phyloP scores from a whole-genome alignment of 2,888 invertebrate species.

The Horisme vitalbata region DNA sequence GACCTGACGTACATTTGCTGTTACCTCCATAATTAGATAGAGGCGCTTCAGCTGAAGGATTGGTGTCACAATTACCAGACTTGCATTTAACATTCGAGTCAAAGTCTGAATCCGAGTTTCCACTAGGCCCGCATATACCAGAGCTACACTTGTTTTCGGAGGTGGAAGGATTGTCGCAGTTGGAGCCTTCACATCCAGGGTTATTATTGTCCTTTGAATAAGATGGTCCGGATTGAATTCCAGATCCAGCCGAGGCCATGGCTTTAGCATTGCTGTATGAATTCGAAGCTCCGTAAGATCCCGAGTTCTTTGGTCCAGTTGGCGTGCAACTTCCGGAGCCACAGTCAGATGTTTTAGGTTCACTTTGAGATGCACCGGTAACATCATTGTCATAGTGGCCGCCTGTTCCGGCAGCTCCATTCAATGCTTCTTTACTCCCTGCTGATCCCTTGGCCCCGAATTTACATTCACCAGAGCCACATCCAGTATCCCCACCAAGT shows the following conservation, averaged over 20 bases:
- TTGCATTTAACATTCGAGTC: slow-evolving; percentile 22
- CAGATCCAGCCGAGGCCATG: slow-evolving; percentile 32
- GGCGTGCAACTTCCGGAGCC: slow-evolving; percentile 23
- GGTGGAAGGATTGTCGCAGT: slow-evolving; percentile 38
- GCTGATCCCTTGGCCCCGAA: slow-evolving; percentile 26
- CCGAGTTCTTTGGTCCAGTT: slow-evolving; percentile 8
- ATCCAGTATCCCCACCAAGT: slow-evolving; percentile 31
- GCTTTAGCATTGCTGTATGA: slow-evolving; percentile 22
- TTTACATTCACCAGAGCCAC: slow-evolving; percentile 41
- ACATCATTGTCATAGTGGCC: slow-evolving; percentile 23
- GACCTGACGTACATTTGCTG: slow-evolving; percentile 45
- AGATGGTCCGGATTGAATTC: slow-evolving; percentile 18
- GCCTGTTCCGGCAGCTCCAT: slow-evolving; percentile 25
- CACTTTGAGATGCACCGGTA: slow-evolving; percentile 7
- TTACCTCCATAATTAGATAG: slow-evolving; percentile 15
- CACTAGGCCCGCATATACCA: slow-evolving; percentile 22
- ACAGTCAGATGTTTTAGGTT: slow-evolving; percentile 24
- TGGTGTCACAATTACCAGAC: slow-evolving; percentile 22
- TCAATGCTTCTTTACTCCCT: slow-evolving; percentile 29
- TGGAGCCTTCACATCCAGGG: slow-evolving; percentile 45
- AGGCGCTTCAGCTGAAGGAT: slow-evolving; percentile 4
- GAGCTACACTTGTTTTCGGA: slow-evolving; percentile 18
- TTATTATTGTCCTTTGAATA: slow-evolving; percentile 10
- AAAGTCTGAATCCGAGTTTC: slow-evolving; percentile 10
- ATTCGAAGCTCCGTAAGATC: slow-evolving; percentile 15